Conservation (phyloP, 2,113 vertebrate species). For the Ceyx melanurus region DNA sequence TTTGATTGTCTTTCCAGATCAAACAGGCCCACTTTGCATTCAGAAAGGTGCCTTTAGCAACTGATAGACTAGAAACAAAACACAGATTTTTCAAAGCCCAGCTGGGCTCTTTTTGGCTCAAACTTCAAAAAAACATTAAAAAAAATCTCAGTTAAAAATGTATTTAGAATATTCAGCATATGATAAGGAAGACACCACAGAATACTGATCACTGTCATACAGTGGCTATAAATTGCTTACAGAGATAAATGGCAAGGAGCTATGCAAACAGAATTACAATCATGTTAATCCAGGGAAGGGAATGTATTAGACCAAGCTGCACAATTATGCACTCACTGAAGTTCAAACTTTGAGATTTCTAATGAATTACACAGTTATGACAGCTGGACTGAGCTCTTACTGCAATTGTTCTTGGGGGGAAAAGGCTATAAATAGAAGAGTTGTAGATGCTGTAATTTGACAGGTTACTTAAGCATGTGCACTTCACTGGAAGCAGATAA, state of each 20-base stretch:
- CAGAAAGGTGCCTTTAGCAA: background rate
- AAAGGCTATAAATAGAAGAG: background rate
- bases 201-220: background rate
- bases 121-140: background rate
- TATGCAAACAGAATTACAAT: background rate
- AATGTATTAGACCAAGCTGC: background rate
- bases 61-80: background rate
- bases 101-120: background rate
- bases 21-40: background rate
- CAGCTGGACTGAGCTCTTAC: background rate
- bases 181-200: background rate
- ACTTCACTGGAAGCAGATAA: background rate
- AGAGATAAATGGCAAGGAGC: background rate
- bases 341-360: background rate
- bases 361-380: background rate
- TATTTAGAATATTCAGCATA: background rate
- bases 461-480: background rate
- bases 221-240: background rate
- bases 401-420: background rate
- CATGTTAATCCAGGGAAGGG: background rate
- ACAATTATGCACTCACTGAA: background rate
- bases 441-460: background rate
- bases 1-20: background rate
- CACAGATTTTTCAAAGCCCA: background rate
- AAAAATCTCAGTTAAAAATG: background rate